phyloP scores from a whole-genome alignment of 1,140 invertebrate species.

The Microplitis mediator region DNA sequence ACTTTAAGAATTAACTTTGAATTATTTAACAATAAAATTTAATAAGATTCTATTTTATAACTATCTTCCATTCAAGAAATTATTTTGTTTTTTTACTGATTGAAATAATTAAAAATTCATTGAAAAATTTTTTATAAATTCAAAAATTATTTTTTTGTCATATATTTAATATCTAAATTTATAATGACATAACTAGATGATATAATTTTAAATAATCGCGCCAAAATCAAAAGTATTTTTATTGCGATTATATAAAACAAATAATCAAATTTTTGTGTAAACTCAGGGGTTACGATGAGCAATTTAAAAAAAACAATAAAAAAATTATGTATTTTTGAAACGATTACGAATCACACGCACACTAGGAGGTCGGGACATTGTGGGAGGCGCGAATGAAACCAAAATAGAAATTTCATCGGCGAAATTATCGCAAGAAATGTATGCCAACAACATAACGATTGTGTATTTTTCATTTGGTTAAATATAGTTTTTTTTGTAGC shows the following conservation, averaged over 20 bases:
- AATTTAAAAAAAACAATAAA: neutral
- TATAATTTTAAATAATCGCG: too few species aligned
- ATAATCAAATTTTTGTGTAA: neutral
- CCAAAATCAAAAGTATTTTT: too few species aligned
- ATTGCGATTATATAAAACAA: neutral
- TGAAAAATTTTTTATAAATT: too few species aligned
- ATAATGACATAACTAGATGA: too few species aligned
- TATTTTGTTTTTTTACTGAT: too few species aligned
- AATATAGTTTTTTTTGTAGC: neutral
- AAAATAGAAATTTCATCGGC: slow-evolving; percentile 31
- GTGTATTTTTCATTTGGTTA: neutral
- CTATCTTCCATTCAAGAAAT: too few species aligned
- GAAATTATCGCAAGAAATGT: slow-evolving; percentile 16
- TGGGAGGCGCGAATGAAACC: slow-evolving; percentile 17
- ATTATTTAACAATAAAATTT: too few species aligned
- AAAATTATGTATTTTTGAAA: slow-evolving; percentile 12
- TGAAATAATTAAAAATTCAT: too few species aligned
- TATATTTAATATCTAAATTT: too few species aligned
- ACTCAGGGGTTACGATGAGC: neutral
- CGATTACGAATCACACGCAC: slow-evolving; percentile 20
- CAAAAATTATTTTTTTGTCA: too few species aligned
- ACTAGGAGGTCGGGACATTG: slow-evolving; percentile 25
- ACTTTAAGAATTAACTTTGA: neutral
- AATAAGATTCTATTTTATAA: too few species aligned
- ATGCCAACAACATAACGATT: slow-evolving; percentile 19